Evolutionary conservation across 2,888 invertebrate species (phyloP).

Genomic region (Polymixis flavicincta): DNA sequence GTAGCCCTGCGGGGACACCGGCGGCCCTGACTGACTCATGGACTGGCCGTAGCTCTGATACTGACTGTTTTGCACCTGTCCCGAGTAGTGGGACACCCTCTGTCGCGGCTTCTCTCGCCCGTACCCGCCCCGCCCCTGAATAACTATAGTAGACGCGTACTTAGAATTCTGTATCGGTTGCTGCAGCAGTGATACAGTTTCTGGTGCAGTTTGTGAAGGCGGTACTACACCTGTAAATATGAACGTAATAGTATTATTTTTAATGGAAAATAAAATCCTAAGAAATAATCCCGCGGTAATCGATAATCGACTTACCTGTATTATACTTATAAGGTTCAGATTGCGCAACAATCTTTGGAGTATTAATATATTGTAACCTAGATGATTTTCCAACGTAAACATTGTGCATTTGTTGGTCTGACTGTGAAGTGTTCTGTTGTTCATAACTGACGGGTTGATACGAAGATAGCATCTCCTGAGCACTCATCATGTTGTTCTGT

Average conservation of each 20-base stretch:
- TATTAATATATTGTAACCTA: constrained; percentile 78
- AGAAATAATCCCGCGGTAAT: not conserved
- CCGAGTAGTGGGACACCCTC: constrained; percentile 77
- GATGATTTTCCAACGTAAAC: constrained; percentile 77
- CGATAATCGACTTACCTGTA: constrained; percentile 74
- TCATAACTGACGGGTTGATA: constrained; percentile 80
- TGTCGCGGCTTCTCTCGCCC: constrained; percentile 82
- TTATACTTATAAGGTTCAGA: constrained; percentile 82
- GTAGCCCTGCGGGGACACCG: constrained; percentile 68
- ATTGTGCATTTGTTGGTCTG: constrained; percentile 75
- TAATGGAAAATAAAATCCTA: not conserved
- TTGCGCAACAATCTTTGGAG: constrained; percentile 81
- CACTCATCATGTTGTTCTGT: constrained; percentile 81
- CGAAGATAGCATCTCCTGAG: constrained; percentile 80
- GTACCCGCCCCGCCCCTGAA: constrained; percentile 82
- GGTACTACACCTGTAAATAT: constrained; percentile 77
- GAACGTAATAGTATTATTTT: not conserved
- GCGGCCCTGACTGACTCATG: constrained; percentile 62
- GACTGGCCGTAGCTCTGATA: constrained; percentile 77
- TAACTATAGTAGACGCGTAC: constrained; percentile 81
- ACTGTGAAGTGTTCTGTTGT: constrained; percentile 69
- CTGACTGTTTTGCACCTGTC: constrained; percentile 69
- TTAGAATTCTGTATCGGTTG: constrained; percentile 84
- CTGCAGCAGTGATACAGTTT: constrained; percentile 87
- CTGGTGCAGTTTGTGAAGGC: constrained; percentile 88